Evolutionary conservation across 1,140 invertebrate genomes (phyloP).

Genomic region (Drosophila eugracilis): DNA sequence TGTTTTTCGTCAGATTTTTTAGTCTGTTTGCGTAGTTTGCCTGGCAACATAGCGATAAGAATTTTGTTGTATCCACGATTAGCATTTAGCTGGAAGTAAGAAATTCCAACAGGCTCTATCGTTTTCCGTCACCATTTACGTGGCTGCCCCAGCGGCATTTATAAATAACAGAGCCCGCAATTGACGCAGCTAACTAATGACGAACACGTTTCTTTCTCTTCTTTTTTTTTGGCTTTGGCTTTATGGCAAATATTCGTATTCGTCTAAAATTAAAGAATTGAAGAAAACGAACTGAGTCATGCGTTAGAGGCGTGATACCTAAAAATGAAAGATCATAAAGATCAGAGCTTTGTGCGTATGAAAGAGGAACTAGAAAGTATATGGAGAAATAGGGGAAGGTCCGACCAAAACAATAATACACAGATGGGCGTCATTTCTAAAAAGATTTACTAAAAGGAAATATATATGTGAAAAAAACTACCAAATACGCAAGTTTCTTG

Average conservation of each 20-base stretch:
- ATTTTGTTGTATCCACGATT: not conserved
- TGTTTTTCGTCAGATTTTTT: not conserved
- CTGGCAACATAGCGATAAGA: slow-evolving; percentile 35
- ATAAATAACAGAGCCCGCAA: slow-evolving; percentile 42
- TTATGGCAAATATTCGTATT: slow-evolving; percentile 29
- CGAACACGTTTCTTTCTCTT: slow-evolving; percentile 28
- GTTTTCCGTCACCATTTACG: slow-evolving; percentile 30
- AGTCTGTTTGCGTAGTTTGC: not conserved
- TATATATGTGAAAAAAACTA: not conserved
- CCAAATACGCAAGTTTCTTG: not conserved
- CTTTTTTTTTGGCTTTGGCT: slow-evolving; percentile 5
- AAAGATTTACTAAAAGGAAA: not conserved
- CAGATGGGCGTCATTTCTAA: not conserved
- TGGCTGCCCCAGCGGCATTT: slow-evolving; percentile 40
- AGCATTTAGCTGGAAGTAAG: slow-evolving; percentile 16
- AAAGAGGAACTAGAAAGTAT: not conserved
- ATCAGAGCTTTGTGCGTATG: slow-evolving; percentile 3
- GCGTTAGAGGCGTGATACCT: slow-evolving; percentile 68
- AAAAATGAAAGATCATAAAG: slow-evolving; percentile 19
- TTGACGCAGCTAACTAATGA: slow-evolving; percentile 54
- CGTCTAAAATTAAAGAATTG: slow-evolving; percentile 38
- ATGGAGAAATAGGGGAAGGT: not conserved
- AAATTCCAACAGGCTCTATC: slow-evolving; percentile 37
- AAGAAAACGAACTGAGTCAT: slow-evolving; percentile 62
- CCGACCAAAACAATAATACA: not conserved